Conservation (phyloP, 2,888 invertebrate species). For the Villa cingulata region DNA sequence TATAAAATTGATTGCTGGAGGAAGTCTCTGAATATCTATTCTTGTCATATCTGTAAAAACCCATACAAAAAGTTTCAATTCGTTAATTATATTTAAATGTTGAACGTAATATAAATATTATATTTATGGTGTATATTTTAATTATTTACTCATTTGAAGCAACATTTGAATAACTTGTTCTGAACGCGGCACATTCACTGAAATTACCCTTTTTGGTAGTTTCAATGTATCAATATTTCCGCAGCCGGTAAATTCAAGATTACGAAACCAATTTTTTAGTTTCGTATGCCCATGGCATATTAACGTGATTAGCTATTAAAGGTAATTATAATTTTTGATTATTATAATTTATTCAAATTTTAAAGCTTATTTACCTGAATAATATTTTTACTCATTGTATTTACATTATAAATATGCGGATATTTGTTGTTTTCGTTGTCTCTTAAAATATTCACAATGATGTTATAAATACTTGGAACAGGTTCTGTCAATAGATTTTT, state of each 20-base stretch:
- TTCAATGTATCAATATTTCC: slow-evolving; percentile 23
- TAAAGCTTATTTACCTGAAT: slow-evolving; percentile 47
- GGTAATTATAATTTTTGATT: not conserved
- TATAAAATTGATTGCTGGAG: slow-evolving; percentile 52
- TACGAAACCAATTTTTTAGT: slow-evolving; percentile 29
- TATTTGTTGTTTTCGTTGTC: slow-evolving; percentile 44
- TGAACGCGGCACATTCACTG: slow-evolving; percentile 21
- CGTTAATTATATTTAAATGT: not conserved
- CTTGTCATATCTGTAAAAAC: slow-evolving; percentile 36
- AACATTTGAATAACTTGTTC: slow-evolving; percentile 28
- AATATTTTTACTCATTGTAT: slow-evolving; percentile 55
- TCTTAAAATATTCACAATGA: slow-evolving; percentile 51
- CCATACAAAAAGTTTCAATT: not conserved
- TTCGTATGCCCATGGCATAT: slow-evolving; percentile 26
- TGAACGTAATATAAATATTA: not conserved
- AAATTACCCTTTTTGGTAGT: slow-evolving; percentile 25
- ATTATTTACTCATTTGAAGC: not conserved
- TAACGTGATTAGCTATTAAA: slow-evolving; percentile 24
- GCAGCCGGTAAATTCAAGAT: slow-evolving; percentile 24
- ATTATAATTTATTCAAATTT: no score
- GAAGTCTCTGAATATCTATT: slow-evolving; percentile 50
- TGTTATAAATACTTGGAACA: slow-evolving; percentile 56
- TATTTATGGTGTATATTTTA: no score
- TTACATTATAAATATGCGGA: slow-evolving; percentile 61
- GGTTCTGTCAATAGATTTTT: slow-evolving; percentile 37